Conservation (phyloP, 2,888 invertebrate genomes). For the Portevinia maculata region DNA sequence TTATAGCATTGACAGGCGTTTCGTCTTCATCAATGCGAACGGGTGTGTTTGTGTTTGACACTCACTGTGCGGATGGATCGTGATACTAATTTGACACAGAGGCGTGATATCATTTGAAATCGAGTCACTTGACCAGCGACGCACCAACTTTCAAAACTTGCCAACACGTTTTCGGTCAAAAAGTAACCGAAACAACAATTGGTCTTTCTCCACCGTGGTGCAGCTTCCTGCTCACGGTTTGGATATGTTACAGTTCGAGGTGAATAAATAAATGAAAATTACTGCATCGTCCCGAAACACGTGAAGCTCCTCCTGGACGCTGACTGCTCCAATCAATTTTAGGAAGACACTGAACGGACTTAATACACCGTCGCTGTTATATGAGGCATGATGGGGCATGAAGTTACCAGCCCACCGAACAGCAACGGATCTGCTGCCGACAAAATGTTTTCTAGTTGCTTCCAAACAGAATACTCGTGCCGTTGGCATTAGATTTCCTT, state of each 20-base stretch:
- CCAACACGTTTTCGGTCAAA: conserved; percentile 47
- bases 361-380: conserved; percentile 55
- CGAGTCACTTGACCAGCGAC: conserved; percentile 67
- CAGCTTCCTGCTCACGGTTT: conserved; percentile 70
- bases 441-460: conserved; percentile 66
- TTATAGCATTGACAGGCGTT: conserved; percentile 72
- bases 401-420: conserved; percentile 66
- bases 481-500: conserved; percentile 74
- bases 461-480: conserved; percentile 72
- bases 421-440: conserved; percentile 54
- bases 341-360: conserved; percentile 68
- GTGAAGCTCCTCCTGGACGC: conserved; percentile 49
- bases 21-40: conserved; percentile 67
- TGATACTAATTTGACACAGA: conserved; percentile 74
- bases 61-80: conserved; percentile 52
- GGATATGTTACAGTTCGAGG: conserved; percentile 71
- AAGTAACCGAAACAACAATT: conserved; percentile 31
- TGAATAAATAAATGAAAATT: conserved; percentile 73
- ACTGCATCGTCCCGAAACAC: conserved; percentile 70
- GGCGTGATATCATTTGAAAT: conserved; percentile 71
- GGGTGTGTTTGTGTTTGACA: conserved; percentile 44
- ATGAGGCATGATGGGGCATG: conserved; percentile 61
- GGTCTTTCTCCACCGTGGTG: conserved; percentile 21
- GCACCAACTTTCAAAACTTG: conserved; percentile 57
- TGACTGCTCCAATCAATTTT: conserved; percentile 74